These are phyloP conservation scores for Pseudochromis fuscus DNA, from an alignment of 2,797 vertebrate genomes.

Conservation along the genomic window DNA sequence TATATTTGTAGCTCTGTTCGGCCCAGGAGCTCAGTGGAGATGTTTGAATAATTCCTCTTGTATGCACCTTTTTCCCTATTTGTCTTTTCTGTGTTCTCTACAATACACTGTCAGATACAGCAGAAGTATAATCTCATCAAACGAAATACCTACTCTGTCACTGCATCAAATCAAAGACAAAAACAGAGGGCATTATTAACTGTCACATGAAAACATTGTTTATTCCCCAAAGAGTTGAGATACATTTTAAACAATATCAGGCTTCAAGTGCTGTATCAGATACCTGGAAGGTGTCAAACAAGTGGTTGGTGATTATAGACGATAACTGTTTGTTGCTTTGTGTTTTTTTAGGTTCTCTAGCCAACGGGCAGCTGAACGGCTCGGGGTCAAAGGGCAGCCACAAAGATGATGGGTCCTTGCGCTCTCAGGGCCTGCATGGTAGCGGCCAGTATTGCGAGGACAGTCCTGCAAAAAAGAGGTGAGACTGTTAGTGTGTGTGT, in stretches of 20 bases:
- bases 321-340: background rate
- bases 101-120: conserved; percentile 15
- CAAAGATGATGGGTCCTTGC: conserved; percentile 93
- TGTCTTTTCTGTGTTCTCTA: conserved; percentile 5
- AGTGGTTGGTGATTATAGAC: background rate
- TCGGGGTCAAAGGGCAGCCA: conserved; percentile 89
- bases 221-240: background rate
- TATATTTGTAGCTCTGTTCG: background rate
- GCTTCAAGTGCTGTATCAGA: background rate
- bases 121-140: conserved; percentile 43
- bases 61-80: background rate
- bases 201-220: conserved; percentile 33
- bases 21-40: conserved; percentile 14
- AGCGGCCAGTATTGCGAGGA: conserved; percentile 94
- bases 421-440: conserved; percentile 90
- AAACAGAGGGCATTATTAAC: conserved; percentile 30
- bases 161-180: conserved; percentile 25
- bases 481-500: conserved; percentile 59
- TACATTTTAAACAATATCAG: background rate
- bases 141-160: conserved; percentile 24
- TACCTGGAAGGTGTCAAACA: background rate
- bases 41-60: conserved; percentile 5
- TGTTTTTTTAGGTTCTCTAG: conserved; percentile 88
- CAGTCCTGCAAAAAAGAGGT: conserved; percentile 96
- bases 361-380: conserved; percentile 93